Evolutionary conservation across 2,888 invertebrate species (phyloP).

Genomic region (Agriopis leucophaearia): DNA sequence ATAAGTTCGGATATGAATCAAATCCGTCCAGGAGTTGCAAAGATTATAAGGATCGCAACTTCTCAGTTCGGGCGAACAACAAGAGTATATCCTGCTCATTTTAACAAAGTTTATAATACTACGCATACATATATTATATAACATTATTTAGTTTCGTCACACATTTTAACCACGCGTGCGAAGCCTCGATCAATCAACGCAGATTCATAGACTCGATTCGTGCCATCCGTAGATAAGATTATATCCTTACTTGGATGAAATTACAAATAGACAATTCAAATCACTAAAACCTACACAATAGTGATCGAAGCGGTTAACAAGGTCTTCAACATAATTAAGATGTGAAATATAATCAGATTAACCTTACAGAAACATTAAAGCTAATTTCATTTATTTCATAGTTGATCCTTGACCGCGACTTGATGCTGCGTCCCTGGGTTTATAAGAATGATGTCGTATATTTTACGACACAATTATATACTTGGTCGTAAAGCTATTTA

Average conservation of each 20-base stretch:
- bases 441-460: background rate
- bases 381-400: constrained; percentile 9
- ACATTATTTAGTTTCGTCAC: too few species aligned
- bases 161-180: too few species aligned
- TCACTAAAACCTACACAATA: constrained; percentile 19
- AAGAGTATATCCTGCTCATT: too few species aligned
- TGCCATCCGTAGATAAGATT: background rate
- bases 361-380: constrained; percentile 15
- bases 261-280: background rate
- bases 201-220: too few species aligned
- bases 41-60: too few species aligned
- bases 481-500: constrained; percentile 5
- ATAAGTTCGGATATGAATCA: too few species aligned
- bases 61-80: too few species aligned
- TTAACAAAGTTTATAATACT: too few species aligned
- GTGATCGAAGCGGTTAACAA: constrained; percentile 8
- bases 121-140: too few species aligned
- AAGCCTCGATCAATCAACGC: too few species aligned
- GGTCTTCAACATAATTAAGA: constrained; percentile 28
- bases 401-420: constrained; percentile 5
- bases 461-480: background rate
- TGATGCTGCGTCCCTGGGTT: constrained; percentile 4
- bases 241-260: background rate
- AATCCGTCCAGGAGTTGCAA: too few species aligned
- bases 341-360: constrained; percentile 23